Base-by-base conservation (phyloP, 2,113 vertebrate species). In the Lophotis ruficrista region DNA sequence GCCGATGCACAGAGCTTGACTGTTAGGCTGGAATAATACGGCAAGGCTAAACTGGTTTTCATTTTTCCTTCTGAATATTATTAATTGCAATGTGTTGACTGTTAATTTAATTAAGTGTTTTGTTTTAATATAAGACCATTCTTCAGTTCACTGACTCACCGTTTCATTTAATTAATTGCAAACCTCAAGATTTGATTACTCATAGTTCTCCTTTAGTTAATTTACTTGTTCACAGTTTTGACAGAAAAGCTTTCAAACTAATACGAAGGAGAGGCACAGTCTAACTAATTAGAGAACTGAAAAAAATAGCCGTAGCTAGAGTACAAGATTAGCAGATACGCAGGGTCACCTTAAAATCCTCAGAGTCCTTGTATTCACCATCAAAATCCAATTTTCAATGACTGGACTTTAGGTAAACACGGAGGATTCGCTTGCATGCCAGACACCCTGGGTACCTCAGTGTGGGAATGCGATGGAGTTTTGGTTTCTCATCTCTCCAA, bases 91-190 rank as follows among this genome's bases (percentile, higher is more conserved):
- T 87, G 78, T 84, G 93, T 97, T 94, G 90, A 94, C 93, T 97
- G 81, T 97, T 97, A 98, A 97, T 97, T 97, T 97, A 97, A 97
- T 98, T 97, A 97, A 97, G 97, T 93, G 84, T 79, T 98, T 97
- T 97, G 96, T 97, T 96, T 95, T 97, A 96, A 94, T 97, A 92
- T 56, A 89, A 96, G 97, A 88, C 60, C 76, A 90, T 95, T 96
- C 94, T 87, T 81, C 91, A 97, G 83, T 95, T 86, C 95, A 96
- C 88, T 96, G 92, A 95, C 91, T 97, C 87, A 96, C 79, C 51
- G 14, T 97, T 98, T 93, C 87, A 96, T 97, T 98, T 97, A 97
- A 97, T 98, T 98, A 98, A 97, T 97, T 97, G 76, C 93, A 97
- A 90, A 94, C 91, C 93, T 96, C 89, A 89, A 83, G 90, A 96